A percentile compares a stretch with the other conserved stretches of the same genome.
Evolutionary conservation across 2,113 vertebrate genomes (phyloP).

Genomic region (Pollimyrus isidori): DNA sequence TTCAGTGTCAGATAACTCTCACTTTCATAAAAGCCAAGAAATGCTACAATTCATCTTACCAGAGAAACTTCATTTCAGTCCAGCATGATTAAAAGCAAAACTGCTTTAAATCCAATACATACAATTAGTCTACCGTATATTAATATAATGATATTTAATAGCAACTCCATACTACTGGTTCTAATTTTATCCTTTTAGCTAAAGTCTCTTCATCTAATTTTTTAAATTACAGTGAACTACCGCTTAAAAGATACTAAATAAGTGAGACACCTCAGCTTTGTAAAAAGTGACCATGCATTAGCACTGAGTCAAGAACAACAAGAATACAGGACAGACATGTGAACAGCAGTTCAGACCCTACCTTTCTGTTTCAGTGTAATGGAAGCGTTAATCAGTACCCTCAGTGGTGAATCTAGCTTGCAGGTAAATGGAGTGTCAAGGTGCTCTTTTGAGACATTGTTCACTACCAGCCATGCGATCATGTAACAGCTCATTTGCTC

Average conservation of each 20-base stretch:
- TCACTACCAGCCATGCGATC: slow-evolving; percentile 34
- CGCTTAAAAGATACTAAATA: not conserved
- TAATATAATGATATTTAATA: not conserved
- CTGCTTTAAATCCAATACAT: not conserved
- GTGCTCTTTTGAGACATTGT: slow-evolving; percentile 25
- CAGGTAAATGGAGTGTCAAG: slow-evolving; percentile 37
- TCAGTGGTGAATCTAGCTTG: not conserved
- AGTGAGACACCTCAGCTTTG: not conserved
- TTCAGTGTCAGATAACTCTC: not conserved
- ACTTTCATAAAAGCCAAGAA: not conserved
- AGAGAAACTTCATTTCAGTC: not conserved
- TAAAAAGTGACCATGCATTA: not conserved
- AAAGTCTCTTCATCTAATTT: not conserved
- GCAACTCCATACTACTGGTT: not conserved
- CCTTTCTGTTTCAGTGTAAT: slow-evolving; percentile 29
- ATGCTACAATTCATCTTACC: not conserved
- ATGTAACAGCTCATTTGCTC: rapidly evolving
- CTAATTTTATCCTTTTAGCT: not conserved
- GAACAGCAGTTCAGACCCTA: not conserved
- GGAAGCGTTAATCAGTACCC: not conserved
- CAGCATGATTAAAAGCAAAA: not conserved
- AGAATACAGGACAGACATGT: not conserved
- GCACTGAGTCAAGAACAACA: not conserved
- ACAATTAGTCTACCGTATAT: not conserved
- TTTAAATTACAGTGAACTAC: not conserved